phyloP scores from a whole-genome alignment of 2,888 invertebrate genomes.

The Napeogenes sylphis region DNA sequence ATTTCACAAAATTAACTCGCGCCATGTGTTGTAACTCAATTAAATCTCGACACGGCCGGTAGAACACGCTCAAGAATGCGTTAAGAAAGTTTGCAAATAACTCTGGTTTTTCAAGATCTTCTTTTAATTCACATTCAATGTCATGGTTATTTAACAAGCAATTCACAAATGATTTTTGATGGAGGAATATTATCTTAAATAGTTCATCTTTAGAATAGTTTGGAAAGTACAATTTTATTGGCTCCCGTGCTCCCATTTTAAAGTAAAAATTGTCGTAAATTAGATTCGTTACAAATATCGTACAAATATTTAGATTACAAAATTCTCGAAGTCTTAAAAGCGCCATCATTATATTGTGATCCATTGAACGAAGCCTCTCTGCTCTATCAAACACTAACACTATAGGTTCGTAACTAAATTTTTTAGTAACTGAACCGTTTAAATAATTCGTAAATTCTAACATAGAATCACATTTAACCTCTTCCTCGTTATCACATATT shows the following conservation, averaged over 20 bases:
- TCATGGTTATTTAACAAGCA: constrained; percentile 50
- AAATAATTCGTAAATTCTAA: constrained; percentile 80
- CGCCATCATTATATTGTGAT: constrained; percentile 83
- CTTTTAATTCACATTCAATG: constrained; percentile 45
- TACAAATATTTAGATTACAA: constrained; percentile 82
- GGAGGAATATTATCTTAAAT: constrained; percentile 65
- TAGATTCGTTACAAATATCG: constrained; percentile 86
- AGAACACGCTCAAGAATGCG: constrained; percentile 90
- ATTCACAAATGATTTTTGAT: constrained; percentile 54
- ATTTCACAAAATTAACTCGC: constrained; percentile 84
- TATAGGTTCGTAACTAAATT: constrained; percentile 61
- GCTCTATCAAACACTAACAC: constrained; percentile 88
- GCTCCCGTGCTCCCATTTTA: constrained; percentile 83
- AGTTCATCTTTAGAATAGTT: constrained; percentile 88
- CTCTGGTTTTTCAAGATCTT: constrained; percentile 62
- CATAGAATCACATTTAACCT: constrained; percentile 81
- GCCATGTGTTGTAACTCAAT: constrained; percentile 90
- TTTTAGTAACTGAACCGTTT: constrained; percentile 46
- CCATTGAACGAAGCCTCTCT: constrained; percentile 86
- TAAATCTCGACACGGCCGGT: constrained; percentile 89
- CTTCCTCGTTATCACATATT: constrained; percentile 60
- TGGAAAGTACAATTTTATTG: constrained; percentile 85
- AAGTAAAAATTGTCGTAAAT: constrained; percentile 88
- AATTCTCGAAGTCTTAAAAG: constrained; percentile 86
- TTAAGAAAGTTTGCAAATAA: constrained; percentile 89